Conservation (phyloP, 2,888 invertebrate genomes). For the Drepana falcataria region DNA sequence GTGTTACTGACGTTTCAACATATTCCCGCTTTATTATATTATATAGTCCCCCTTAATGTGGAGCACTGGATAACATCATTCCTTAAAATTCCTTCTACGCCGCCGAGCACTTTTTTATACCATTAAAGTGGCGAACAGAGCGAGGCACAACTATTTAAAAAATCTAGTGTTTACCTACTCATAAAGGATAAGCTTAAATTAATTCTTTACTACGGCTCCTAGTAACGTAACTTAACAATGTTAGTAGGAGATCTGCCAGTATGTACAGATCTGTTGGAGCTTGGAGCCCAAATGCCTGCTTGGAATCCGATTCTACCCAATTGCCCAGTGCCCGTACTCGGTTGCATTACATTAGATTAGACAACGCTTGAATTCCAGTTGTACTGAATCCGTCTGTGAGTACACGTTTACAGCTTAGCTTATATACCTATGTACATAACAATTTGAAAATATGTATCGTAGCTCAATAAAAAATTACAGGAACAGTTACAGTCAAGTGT, state of each 20-base stretch:
- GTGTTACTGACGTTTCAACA: too few relatives aligned
- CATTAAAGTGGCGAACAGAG: too few relatives aligned
- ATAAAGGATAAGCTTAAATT: neutral
- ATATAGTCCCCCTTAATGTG: too few relatives aligned
- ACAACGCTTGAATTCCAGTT: conserved; percentile 58
- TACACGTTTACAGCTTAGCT: conserved; percentile 11
- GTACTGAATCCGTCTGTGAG: conserved; percentile 24
- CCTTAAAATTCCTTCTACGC: too few relatives aligned
- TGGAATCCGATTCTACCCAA: conserved; percentile 63
- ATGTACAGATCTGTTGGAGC: conserved; percentile 30
- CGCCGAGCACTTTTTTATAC: too few relatives aligned
- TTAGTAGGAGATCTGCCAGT: neutral
- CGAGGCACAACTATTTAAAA: neutral
- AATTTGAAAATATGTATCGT: too few relatives aligned
- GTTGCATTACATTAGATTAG: conserved; percentile 70
- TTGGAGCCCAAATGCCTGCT: conserved; percentile 53
- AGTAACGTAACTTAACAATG: neutral
- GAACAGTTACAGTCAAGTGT: too few relatives aligned
- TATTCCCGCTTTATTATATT: too few relatives aligned
- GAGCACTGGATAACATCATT: too few relatives aligned
- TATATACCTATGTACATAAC: neutral
- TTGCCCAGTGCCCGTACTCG: conserved; percentile 50
- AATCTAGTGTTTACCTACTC: neutral
- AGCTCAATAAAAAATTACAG: too few relatives aligned
- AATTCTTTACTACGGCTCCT: neutral